These are phyloP conservation scores for Polypedilum vanderplanki DNA, from an alignment of 1,140 invertebrate genomes.

Conservation along the genomic window DNA sequence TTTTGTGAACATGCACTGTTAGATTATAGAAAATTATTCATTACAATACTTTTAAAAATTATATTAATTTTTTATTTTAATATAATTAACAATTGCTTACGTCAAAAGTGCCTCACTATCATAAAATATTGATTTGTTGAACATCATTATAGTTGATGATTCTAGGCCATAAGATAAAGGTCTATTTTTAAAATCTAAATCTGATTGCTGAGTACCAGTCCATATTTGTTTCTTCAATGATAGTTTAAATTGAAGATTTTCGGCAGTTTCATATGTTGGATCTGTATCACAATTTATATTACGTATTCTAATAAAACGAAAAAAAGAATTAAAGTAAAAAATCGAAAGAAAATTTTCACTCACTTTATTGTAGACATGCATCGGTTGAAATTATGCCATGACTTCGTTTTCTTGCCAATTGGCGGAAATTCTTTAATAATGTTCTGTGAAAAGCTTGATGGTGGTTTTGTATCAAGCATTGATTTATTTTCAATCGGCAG, in stretches of 20 bases:
- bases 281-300: constrained; percentile 28
- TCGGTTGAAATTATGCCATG: constrained; percentile 40
- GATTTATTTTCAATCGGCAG: constrained; percentile 4
- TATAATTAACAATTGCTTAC: constrained; percentile 33
- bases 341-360: not conserved
- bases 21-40: constrained; percentile 22
- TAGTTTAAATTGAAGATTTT: constrained; percentile 40
- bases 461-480: constrained; percentile 9
- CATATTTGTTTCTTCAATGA: constrained; percentile 43
- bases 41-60: no score
- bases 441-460: not conserved
- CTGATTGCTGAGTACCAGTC: constrained; percentile 35
- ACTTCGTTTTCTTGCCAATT: constrained; percentile 38
- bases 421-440: constrained; percentile 32
- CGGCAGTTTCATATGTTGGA: constrained; percentile 31
- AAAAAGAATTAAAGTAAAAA: not conserved
- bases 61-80: not conserved
- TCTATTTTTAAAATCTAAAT: constrained; percentile 32
- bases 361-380: constrained; percentile 31
- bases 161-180: constrained; percentile 34
- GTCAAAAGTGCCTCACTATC: constrained; percentile 39
- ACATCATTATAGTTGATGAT: constrained; percentile 31
- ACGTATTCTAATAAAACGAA: constrained; percentile 28
- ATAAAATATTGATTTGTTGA: constrained; percentile 31
- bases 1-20: constrained; percentile 41